Conservation (phyloP, 2,113 vertebrate genomes). For the Misgurnus mizolepis region DNA sequence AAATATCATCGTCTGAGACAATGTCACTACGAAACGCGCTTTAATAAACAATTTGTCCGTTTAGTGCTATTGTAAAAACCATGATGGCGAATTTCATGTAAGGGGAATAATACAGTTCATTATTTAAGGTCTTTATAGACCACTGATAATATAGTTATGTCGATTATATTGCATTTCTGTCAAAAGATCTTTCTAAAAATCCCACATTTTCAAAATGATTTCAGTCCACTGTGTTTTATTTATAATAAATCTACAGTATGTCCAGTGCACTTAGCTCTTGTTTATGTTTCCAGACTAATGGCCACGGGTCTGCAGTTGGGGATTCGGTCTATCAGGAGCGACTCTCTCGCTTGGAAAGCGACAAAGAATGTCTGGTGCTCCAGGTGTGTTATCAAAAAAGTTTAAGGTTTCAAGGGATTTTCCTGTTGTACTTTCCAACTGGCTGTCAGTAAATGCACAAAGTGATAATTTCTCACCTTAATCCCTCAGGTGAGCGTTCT, state of each 20-base stretch:
- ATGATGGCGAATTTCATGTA: too few relatives aligned
- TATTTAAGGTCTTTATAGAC: too few relatives aligned
- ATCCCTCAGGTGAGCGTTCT: conserved; percentile 88
- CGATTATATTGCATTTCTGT: too few relatives aligned
- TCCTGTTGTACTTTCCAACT: not conserved
- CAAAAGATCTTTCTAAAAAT: too few relatives aligned
- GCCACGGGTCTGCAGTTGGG: conserved; percentile 78
- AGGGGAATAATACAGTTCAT: too few relatives aligned
- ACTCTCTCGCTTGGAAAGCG: conserved; percentile 89
- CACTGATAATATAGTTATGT: too few relatives aligned
- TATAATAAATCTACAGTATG: not conserved
- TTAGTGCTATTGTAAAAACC: too few relatives aligned
- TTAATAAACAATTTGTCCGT: too few relatives aligned
- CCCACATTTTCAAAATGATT: too few relatives aligned
- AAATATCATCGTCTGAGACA: too few relatives aligned
- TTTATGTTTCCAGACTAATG: conserved; percentile 82
- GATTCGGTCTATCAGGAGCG: conserved; percentile 88
- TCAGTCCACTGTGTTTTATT: not conserved
- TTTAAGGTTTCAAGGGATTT: not conserved
- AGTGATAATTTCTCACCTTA: not conserved
- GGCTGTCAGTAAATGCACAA: not conserved
- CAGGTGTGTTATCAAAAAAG: conserved; percentile 78
- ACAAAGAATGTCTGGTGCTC: conserved; percentile 96
- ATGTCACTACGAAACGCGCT: too few relatives aligned
- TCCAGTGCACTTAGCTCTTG: not conserved